Evolutionary conservation across 2,797 vertebrate species (phyloP), one percentile per base, ranked within the genome.

Genomic region (Craterocephalus amniculus): DNA sequence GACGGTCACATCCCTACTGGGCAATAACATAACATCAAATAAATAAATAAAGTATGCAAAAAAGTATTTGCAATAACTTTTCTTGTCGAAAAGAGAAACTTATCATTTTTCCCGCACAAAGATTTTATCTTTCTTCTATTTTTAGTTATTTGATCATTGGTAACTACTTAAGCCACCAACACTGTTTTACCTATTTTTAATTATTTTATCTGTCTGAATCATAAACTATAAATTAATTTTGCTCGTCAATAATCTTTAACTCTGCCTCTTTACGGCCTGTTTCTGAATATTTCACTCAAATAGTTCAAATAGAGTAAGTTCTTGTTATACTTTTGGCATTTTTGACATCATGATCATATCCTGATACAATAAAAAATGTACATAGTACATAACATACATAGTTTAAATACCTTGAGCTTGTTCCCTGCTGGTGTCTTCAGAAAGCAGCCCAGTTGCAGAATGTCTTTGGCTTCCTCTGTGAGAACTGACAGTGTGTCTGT

Each of bases 351-450:
- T 6, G n/a, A 36, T 58, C 26, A 12, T n/a, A 27, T 14, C 16
- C 20, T 4, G 12, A 49, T 43, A n/a, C 24, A 4, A 22, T 24
- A 4, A 26, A 6, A 22, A 2, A 1, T 18, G n/a, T 65, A n/a
- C n/a, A n/a, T n/a, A n/a, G n/a, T n/a, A n/a, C n/a, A n/a, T 45
- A 68, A 38, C 22, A 63, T 35, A 58, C 22, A 55, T 34, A 16
- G 48, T 34, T 76, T 74, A 87, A 64, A 81, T 90, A 93, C 91
- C 91, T 90, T 88, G 13, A 71, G 59, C 52, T 73, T 62, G 72
- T 77, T 31, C 27, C 56, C 40, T 36, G 24, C 72, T 80, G 54
- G 61, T 66, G 65, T 68, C 58, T 61, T 83, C 70, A 83, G 35
- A 83, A 63, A 45, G 64, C 67, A 55, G 32, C 76, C 68, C 64